Evolutionary conservation across 2,888 invertebrate species (phyloP), one percentile per base, ranked within the genome.

Genomic region (Panzeria rudis): DNA sequence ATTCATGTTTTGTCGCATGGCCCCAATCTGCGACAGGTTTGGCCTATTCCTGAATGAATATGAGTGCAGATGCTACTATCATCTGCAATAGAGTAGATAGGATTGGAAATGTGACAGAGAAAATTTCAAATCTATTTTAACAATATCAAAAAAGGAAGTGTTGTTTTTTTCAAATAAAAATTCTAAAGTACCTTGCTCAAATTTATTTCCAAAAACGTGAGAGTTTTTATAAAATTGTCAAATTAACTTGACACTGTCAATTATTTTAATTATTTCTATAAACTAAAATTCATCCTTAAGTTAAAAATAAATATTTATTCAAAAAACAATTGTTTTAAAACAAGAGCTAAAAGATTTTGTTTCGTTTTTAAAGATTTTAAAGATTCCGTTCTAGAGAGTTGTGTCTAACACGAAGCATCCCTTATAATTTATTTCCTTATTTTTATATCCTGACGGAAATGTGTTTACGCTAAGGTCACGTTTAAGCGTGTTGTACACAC

Each of bases 401-500:
- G 9, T 6, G 25, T 11, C 17, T 23, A 17, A 23, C 23, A 52
- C 23, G 41, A 20, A 23, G 9, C 56, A 56, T 54, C 66, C 66
- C 56, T 35, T 66, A 54, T 25, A 61, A 50, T n/a, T 29, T 64
- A 20, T 32, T 32, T 66, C 32, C 32, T 29, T 56, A 56, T 23
- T 52, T 52, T 20, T 11, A 54, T 25, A 54, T 54, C 25, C 54
- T 54, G 13, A n/a, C 56, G 77, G 68, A 77, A 77, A 59, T 77
- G 47, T 35, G 47, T 76, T 76, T 56, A 8, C 13, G 23, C 66
- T 66, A 44, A 23, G 47, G 29, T 77, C 32, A 11, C 29, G 41
- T 25, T 68, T 66, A 83, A 83, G 83, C 61, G 83, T 83, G 77
- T 72, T 77, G 52, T 52, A 52, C 83, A 83, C 77, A 23, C 64